Conservation (phyloP, 2,113 vertebrate species). For the Cathartes aura region DNA sequence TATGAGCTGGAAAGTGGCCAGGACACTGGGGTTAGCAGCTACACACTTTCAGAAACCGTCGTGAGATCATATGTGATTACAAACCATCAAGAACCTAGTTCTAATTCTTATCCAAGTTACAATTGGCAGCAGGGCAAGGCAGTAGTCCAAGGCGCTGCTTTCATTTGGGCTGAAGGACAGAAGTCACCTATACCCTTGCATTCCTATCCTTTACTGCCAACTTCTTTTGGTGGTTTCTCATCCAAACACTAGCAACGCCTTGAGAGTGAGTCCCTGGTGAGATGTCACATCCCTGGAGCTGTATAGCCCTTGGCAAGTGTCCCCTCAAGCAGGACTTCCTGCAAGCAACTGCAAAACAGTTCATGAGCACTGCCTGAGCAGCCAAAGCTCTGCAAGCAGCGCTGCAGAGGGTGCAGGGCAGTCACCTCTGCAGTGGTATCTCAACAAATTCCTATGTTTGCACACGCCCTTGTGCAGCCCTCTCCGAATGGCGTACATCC, state of each 20-base stretch:
- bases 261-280: background rate
- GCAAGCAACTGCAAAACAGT: background rate
- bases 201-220: background rate
- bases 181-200: background rate
- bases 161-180: background rate
- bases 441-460: background rate
- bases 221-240: background rate
- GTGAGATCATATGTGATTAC: background rate
- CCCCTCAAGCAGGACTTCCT: background rate
- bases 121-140: background rate
- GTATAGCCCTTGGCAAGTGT: background rate
- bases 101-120: background rate
- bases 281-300: background rate
- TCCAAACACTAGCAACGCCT: background rate
- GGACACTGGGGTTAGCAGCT: constrained; percentile 17
- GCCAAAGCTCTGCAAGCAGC: background rate
- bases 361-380: background rate
- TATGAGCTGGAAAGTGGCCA: constrained; percentile 20
- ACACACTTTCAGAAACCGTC: background rate
- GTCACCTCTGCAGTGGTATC: background rate
- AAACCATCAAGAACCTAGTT: background rate
- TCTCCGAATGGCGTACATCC: background rate
- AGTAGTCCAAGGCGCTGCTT: background rate
- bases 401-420: background rate
- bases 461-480: background rate